phyloP scores from a whole-genome alignment of 2,797 vertebrate genomes.

The Sylvilagus floridanus region DNA sequence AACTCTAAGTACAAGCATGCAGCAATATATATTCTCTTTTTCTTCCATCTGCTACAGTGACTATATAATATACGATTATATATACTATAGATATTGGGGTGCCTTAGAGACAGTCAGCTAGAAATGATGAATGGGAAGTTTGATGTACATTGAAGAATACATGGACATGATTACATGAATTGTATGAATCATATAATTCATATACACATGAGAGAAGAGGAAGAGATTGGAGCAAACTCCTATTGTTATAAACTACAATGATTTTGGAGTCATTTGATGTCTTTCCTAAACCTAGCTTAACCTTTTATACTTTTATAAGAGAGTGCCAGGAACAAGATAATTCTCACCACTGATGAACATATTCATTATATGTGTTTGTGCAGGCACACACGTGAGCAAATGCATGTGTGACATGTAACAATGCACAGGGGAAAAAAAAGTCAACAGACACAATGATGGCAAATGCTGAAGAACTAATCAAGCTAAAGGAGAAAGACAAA shows the following conservation, averaged over 20 bases:
- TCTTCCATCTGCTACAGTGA: background rate
- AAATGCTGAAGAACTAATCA: constrained; percentile 36
- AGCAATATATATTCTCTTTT: background rate
- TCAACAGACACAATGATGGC: background rate
- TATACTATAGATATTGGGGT: no score
- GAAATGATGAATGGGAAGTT: no score
- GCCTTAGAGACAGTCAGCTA: no score
- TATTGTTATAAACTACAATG: background rate
- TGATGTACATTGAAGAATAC: no score
- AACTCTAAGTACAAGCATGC: background rate
- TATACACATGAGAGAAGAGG: background rate
- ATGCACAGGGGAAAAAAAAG: background rate
- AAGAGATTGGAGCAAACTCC: background rate
- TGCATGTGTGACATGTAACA: background rate
- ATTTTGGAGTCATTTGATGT: background rate
- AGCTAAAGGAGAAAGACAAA: constrained; percentile 34
- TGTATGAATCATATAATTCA: no score
- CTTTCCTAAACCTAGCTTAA: background rate
- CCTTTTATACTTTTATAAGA: background rate
- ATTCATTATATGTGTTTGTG: background rate
- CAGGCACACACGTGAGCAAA: background rate
- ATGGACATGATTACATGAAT: no score
- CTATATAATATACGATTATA: no score
- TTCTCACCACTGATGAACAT: background rate
- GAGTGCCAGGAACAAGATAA: background rate